Conservation (phyloP, 1,140 invertebrate species). For the Leguminivora glycinivorella region DNA sequence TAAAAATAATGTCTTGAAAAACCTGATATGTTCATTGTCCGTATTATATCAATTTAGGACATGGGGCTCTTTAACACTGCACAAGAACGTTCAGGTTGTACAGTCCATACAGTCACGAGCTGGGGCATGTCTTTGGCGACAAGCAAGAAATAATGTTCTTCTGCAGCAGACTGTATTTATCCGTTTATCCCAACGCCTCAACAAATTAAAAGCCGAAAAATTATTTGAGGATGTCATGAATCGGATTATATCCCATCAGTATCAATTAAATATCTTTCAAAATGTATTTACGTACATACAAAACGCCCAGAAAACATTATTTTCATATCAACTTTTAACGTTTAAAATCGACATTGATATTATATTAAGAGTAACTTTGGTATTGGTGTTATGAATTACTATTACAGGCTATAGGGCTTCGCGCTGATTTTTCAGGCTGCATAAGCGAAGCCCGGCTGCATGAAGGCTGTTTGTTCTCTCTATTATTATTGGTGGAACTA, state of each 20-base stretch:
- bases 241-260: not conserved
- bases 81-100: not conserved
- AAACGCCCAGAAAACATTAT: not conserved
- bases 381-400: constrained; percentile 61
- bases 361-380: constrained; percentile 73
- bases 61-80: not conserved
- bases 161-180: not conserved
- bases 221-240: too few species aligned
- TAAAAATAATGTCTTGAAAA: not conserved
- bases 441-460: not conserved
- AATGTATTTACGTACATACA: not conserved
- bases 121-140: not conserved
- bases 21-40: not conserved
- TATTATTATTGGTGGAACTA: too few species aligned
- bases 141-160: not conserved
- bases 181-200: not conserved
- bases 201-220: too few species aligned
- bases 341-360: constrained; percentile 33
- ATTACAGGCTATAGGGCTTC: constrained; percentile 13
- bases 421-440: not conserved
- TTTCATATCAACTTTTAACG: not conserved
- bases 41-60: not conserved
- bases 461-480: too few species aligned
- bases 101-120: not conserved
- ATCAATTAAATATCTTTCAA: not conserved